phyloP scores from a whole-genome alignment of 1,140 invertebrate genomes.

The Drosophila seguyi region DNA sequence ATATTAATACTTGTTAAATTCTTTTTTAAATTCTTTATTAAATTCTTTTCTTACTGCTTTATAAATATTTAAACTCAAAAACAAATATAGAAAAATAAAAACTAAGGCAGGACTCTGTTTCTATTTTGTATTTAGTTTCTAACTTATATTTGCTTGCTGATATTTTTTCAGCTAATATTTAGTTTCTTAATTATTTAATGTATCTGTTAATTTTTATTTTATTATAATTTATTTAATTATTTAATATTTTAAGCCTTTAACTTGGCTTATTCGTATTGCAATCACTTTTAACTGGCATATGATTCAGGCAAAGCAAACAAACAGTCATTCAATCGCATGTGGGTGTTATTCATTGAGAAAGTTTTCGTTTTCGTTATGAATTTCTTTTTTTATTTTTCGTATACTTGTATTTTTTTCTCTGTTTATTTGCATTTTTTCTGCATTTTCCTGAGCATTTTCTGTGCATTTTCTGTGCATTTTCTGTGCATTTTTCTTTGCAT shows the following conservation, averaged over 20 bases:
- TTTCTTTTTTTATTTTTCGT: constrained; percentile 20
- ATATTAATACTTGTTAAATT: too few species aligned
- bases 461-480: constrained; percentile 7
- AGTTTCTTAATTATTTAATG: neutral
- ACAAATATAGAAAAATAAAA: neutral
- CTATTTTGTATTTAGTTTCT: neutral
- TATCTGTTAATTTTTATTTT: neutral
- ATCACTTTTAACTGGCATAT: constrained; percentile 2
- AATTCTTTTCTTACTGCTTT: too few species aligned
- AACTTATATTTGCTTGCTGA: too few species aligned
- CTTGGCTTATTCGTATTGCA: neutral
- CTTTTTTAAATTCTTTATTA: too few species aligned
- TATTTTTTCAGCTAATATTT: too few species aligned
- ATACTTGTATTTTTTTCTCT: too few species aligned
- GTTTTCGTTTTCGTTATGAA: constrained; percentile 49
- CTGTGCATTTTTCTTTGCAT: constrained; percentile 1
- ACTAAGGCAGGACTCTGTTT: neutral
- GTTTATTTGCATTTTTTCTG: neutral
- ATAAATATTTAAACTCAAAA: neutral
- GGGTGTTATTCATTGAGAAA: constrained; percentile 67
- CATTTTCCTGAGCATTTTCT: neutral
- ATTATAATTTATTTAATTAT: neutral
- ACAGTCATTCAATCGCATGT: constrained; percentile 47
- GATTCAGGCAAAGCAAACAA: constrained; percentile 19
- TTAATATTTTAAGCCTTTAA: constrained; percentile 4